These are phyloP conservation scores for Rynchops niger DNA, from an alignment of 2,113 vertebrate genomes.

Conservation along the genomic window DNA sequence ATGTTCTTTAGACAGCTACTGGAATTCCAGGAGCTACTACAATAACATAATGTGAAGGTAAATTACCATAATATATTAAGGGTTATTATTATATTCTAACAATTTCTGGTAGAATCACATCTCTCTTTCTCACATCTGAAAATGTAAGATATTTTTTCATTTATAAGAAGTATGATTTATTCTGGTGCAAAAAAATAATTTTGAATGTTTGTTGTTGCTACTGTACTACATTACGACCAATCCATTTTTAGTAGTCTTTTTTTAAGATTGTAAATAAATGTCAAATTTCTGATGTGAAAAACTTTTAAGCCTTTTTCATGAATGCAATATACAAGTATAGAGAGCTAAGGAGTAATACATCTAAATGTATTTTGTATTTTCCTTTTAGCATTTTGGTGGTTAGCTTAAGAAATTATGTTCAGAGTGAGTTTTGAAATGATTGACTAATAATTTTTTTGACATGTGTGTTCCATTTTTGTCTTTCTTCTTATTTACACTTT, in stretches of 20 bases:
- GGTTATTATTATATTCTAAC: constrained; percentile 38
- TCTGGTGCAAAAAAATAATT: background rate
- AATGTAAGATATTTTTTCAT: background rate
- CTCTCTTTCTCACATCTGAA: constrained; percentile 22
- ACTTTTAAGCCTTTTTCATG: background rate
- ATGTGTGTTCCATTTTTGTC: background rate
- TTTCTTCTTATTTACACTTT: background rate
- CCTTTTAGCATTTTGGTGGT: background rate
- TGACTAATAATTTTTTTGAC: background rate
- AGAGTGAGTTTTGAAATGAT: background rate
- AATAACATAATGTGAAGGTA: constrained; percentile 54
- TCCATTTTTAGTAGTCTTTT: constrained; percentile 28
- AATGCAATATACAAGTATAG: background rate
- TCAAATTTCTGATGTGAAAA: constrained; percentile 3
- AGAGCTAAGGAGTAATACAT: background rate
- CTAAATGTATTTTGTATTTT: background rate
- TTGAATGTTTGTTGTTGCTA: constrained; percentile 25
- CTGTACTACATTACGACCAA: background rate
- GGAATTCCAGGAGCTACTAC: constrained; percentile 48
- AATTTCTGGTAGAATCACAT: constrained; percentile 22
- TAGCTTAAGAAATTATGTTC: background rate
- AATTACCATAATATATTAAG: constrained; percentile 62
- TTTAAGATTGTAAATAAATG: background rate
- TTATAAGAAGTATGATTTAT: background rate
- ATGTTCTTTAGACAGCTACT: constrained; percentile 55